Evolutionary conservation across 2,113 vertebrate genomes (phyloP).

Genomic region (Microcebus murinus): DNA sequence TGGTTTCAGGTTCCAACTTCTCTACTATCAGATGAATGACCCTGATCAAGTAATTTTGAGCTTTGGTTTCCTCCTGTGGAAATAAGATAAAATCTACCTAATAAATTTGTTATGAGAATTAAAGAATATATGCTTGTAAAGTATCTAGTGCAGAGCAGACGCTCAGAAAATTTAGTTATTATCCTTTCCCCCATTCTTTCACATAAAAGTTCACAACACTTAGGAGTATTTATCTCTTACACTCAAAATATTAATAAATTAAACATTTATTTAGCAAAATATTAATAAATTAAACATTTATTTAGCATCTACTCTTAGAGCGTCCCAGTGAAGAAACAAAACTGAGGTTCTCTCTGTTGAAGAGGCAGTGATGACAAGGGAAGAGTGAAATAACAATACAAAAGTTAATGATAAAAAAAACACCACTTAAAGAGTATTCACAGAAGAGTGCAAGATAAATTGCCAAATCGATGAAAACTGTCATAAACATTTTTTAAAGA

Average conservation of each 20-base stretch:
- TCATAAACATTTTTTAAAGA: not conserved
- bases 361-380: not conserved
- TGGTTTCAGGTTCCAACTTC: not conserved
- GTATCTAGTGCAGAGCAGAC: not conserved
- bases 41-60: not conserved
- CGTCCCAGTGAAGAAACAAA: not conserved
- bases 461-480: not conserved
- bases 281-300: not conserved
- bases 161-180: not conserved
- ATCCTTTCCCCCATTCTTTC: not conserved
- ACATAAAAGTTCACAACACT: not conserved
- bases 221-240: not conserved
- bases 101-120: not conserved
- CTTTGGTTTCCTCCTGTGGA: not conserved
- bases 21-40: not conserved
- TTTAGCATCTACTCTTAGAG: not conserved
- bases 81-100: not conserved
- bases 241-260: not conserved
- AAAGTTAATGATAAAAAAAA: not conserved
- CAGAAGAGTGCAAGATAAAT: not conserved
- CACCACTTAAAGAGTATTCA: not conserved
- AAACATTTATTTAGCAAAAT: not conserved
- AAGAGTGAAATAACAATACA: not conserved
- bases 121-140: not conserved
- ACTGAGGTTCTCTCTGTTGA: not conserved